Percentiles rank a stretch among this genome's conserved stretches.
Evolutionary conservation across 2,888 invertebrate genomes (phyloP).

Genomic region (Drosophila imparisetae): DNA sequence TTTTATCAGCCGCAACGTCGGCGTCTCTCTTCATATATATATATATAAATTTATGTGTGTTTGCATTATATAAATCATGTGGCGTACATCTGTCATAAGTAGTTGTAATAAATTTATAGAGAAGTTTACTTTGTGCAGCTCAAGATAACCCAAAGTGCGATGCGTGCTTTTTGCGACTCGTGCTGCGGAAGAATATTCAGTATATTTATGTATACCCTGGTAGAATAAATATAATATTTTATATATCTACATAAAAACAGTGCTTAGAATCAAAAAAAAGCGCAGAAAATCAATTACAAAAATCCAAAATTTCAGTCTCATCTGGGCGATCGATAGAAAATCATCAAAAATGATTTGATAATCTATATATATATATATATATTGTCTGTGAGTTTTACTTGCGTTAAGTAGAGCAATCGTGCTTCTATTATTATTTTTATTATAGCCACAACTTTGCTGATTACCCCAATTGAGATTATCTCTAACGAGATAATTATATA

Average conservation of each 20-base stretch:
- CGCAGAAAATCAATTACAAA: not conserved
- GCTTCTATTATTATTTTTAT: not conserved
- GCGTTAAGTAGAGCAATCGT: not conserved
- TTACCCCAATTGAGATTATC: not conserved
- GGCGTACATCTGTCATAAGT: conserved; percentile 66
- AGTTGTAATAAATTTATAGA: conserved; percentile 42
- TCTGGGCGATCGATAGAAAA: not conserved
- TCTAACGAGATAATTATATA: not conserved
- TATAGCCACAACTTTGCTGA: not conserved
- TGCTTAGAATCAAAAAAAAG: not conserved
- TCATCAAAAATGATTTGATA: not conserved
- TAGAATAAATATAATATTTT: not conserved
- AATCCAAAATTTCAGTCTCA: not conserved
- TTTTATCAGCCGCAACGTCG: conserved; percentile 76
- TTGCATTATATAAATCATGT: conserved; percentile 59
- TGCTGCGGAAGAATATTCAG: not conserved
- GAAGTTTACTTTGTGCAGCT: conserved; percentile 44
- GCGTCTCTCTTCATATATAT: conserved; percentile 7
- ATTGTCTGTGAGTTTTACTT: not conserved
- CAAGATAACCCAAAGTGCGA: conserved; percentile 43
- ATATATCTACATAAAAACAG: not conserved
- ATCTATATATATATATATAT: not conserved
- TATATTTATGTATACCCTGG: not conserved
- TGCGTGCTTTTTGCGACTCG: conserved; percentile 10
- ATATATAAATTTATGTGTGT: conserved; percentile 6